Conservation (phyloP, 2,888 invertebrate genomes). For the Dusona sp. region DNA sequence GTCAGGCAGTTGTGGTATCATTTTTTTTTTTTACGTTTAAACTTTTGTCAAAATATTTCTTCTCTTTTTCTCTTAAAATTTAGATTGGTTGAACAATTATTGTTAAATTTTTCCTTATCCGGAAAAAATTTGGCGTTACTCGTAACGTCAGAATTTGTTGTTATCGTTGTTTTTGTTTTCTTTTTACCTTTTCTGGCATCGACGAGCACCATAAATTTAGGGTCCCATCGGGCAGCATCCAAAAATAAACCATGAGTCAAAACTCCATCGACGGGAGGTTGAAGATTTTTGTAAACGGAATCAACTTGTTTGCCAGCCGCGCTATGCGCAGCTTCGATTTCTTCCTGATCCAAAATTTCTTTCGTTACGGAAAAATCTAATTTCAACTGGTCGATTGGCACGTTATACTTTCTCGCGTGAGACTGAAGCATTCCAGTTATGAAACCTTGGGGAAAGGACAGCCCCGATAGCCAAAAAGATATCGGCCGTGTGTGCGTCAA, state of each 20-base stretch:
- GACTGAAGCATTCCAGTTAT: slow-evolving; percentile 96
- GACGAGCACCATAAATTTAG: slow-evolving; percentile 87
- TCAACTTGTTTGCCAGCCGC: slow-evolving; percentile 77
- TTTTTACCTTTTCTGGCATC: slow-evolving; percentile 91
- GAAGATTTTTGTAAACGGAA: slow-evolving; percentile 86
- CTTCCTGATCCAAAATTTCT: slow-evolving; percentile 88
- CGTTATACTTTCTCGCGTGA: slow-evolving; percentile 92
- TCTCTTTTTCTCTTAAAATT: too few species aligned
- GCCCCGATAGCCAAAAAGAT: slow-evolving; percentile 96
- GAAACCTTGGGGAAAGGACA: slow-evolving; percentile 97
- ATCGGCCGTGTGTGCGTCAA: slow-evolving; percentile 89
- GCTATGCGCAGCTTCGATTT: slow-evolving; percentile 86
- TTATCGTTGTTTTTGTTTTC: too few species aligned
- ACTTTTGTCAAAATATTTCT: too few species aligned
- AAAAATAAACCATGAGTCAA: slow-evolving; percentile 93
- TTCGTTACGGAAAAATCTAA: slow-evolving; percentile 91
- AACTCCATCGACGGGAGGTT: slow-evolving; percentile 88
- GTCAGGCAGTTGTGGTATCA: too few species aligned
- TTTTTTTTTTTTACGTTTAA: too few species aligned
- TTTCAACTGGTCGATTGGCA: slow-evolving; percentile 94
- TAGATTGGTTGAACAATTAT: too few species aligned
- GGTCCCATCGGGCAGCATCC: slow-evolving; percentile 96
- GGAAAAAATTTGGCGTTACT: too few species aligned
- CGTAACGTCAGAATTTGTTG: slow-evolving; percentile 60
- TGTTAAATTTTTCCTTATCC: too few species aligned